These are phyloP conservation scores for Silurus meridionalis DNA, from an alignment of 2,113 vertebrate genomes.

Conservation along the genomic window DNA sequence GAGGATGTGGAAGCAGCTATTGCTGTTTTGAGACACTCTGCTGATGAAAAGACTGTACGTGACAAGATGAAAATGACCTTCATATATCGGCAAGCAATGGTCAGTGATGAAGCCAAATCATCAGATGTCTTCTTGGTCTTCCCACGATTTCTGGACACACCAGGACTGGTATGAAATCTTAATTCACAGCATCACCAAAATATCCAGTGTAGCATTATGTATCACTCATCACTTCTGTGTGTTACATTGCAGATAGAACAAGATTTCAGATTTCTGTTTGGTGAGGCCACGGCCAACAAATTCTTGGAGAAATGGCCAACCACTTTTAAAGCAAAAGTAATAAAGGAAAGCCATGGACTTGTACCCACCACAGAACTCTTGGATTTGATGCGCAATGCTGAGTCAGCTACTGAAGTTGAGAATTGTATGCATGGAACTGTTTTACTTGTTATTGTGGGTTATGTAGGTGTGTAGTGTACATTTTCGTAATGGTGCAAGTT, in stretches of 20 bases:
- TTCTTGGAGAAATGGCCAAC: no score
- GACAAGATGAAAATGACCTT: not conserved
- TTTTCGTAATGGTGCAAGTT: no score
- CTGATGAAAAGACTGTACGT: not conserved
- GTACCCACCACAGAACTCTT: not conserved
- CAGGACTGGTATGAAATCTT: conserved; percentile 36
- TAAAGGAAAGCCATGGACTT: no score
- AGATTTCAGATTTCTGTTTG: no score
- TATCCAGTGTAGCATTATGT: no score
- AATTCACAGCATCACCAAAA: not conserved
- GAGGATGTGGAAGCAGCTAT: not conserved
- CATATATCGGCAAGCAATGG: not conserved
- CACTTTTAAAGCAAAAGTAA: no score
- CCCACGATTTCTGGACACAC: conserved; percentile 11
- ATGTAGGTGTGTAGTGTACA: no score
- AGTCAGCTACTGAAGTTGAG: not conserved
- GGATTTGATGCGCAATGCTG: not conserved
- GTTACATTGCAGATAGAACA: no score
- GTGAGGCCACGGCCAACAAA: no score
- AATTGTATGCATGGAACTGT: not conserved
- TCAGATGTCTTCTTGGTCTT: not conserved
- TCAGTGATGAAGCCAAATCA: not conserved
- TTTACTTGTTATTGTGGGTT: not conserved
- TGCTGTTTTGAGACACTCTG: not conserved
- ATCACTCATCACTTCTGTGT: no score